Evolutionary conservation across 2,113 vertebrate species (phyloP).

Genomic region (Girardinichthys multiradiatus): DNA sequence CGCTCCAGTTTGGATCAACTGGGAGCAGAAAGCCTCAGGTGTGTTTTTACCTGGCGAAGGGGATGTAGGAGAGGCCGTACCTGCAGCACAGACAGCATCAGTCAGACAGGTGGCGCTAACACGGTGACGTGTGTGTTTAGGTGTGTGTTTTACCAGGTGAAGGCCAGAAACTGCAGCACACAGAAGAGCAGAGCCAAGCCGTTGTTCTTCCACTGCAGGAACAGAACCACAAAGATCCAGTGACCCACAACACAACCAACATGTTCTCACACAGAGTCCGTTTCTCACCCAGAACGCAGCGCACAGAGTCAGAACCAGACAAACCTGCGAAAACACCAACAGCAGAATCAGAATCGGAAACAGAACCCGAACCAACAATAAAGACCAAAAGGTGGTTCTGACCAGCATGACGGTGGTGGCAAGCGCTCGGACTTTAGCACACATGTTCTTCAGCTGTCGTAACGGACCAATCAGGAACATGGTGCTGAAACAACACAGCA

Average conservation of each 20-base stretch:
- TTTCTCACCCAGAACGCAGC: constrained; percentile 89
- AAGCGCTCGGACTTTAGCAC: constrained; percentile 86
- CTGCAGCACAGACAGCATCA: constrained; percentile 35
- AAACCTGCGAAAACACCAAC: constrained; percentile 73
- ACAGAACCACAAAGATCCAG: not conserved
- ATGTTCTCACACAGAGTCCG: not conserved
- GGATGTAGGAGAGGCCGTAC: constrained; percentile 74
- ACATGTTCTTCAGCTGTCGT: constrained; percentile 91
- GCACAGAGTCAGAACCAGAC: constrained; percentile 87
- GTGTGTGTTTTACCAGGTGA: constrained; percentile 84
- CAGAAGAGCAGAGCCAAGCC: constrained; percentile 89
- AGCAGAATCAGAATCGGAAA: not conserved
- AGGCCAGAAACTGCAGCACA: constrained; percentile 88
- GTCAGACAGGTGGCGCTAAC: constrained; percentile 10
- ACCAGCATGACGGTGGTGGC: constrained; percentile 91
- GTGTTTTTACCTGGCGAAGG: constrained; percentile 64
- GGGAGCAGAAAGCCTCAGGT: not conserved
- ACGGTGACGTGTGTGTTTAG: constrained; percentile 16
- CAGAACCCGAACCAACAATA: no score
- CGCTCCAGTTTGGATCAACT: no score
- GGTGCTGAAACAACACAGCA: constrained; percentile 76
- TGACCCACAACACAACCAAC: not conserved
- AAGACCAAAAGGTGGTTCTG: constrained; percentile 46
- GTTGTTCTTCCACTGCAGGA: constrained; percentile 82
- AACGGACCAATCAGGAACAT: constrained; percentile 91